phyloP scores from a whole-genome alignment of 2,888 invertebrate genomes.

The Drosophila diplacantha region DNA sequence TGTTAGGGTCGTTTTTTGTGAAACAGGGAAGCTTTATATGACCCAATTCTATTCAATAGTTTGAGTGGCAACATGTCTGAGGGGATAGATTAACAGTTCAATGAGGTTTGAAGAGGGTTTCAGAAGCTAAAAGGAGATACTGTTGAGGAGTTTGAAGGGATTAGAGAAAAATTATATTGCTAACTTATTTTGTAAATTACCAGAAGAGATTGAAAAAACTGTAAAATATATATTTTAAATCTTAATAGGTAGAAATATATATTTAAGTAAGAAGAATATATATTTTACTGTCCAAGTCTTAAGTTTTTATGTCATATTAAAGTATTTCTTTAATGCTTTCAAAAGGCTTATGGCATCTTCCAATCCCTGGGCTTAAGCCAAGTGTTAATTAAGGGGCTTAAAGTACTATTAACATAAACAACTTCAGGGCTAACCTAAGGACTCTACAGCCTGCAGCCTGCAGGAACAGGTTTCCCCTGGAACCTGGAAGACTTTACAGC shows the following conservation, averaged over 20 bases:
- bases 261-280: too few species aligned
- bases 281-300: not conserved
- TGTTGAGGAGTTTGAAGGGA: too few species aligned
- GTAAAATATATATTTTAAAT: not conserved
- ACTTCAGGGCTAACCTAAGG: not conserved
- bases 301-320: not conserved
- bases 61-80: not conserved
- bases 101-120: not conserved
- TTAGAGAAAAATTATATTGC: not conserved
- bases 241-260: not conserved
- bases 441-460: not conserved
- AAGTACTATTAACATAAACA: not conserved
- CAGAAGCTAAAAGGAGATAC: not conserved
- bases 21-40: not conserved
- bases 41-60: not conserved
- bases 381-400: not conserved
- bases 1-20: not conserved
- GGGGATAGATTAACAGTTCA: not conserved
- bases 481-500: constrained; percentile 42
- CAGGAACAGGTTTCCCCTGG: constrained; percentile 7
- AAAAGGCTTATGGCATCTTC: not conserved
- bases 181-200: not conserved
- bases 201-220: not conserved
- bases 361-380: not conserved
- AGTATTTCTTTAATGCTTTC: not conserved